Evolutionary conservation across 2,888 invertebrate genomes (phyloP).

Genomic region (Cacoxenus indagator): DNA sequence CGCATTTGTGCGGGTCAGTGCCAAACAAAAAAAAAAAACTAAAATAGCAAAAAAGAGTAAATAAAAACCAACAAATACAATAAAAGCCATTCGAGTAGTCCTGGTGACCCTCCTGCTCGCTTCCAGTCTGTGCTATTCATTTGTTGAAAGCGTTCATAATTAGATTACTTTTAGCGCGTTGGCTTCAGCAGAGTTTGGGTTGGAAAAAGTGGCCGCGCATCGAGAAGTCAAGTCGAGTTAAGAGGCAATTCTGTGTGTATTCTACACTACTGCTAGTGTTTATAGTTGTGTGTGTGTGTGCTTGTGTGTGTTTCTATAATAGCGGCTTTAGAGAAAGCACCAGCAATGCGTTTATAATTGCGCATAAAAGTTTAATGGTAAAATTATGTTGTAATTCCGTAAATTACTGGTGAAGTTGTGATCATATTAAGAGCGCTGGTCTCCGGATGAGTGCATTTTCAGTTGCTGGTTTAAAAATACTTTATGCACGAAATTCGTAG

Average conservation of each 20-base stretch:
- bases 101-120: background rate
- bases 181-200: background rate
- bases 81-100: background rate
- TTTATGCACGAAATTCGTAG: background rate
- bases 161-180: conserved; percentile 7
- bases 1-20: conserved; percentile 17
- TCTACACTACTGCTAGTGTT: too few relatives aligned
- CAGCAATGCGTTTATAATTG: conserved; percentile 14
- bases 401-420: conserved; percentile 9
- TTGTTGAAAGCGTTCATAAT: conserved; percentile 14
- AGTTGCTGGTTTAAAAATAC: background rate
- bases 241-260: background rate
- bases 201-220: background rate
- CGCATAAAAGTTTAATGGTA: conserved; percentile 13
- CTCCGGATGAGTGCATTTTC: background rate
- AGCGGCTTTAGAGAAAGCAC: background rate
- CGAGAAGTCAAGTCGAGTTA: background rate
- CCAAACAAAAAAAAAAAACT: background rate
- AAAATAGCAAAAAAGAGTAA: background rate
- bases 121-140: background rate
- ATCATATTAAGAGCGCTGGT: background rate
- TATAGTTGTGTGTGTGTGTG: background rate
- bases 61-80: background rate
- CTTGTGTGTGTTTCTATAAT: background rate
- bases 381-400: conserved; percentile 18